Evolutionary conservation across 2,888 invertebrate species (phyloP).

Genomic region (Catotricha subobsoleta): DNA sequence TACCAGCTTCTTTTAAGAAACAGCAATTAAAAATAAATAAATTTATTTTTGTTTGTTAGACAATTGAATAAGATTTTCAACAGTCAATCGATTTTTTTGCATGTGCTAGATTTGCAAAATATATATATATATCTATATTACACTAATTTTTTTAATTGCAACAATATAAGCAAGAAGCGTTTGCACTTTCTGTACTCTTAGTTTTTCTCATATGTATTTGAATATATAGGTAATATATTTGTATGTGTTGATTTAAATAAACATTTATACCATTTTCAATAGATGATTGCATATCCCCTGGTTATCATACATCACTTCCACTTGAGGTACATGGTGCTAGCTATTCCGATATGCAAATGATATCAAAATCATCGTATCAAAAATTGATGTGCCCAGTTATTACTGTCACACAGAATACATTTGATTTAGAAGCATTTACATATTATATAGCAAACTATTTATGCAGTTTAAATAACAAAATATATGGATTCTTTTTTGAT

Average conservation of each 20-base stretch:
- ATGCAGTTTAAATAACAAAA: constrained; percentile 29
- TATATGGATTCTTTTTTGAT: constrained; percentile 29
- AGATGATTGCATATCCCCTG: constrained; percentile 31
- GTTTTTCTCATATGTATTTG: no score
- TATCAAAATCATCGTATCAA: constrained; percentile 27
- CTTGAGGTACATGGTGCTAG: constrained; percentile 30
- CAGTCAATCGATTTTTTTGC: no score
- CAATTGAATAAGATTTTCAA: no score
- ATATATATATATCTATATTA: no score
- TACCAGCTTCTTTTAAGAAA: no score
- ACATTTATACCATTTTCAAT: constrained; percentile 1
- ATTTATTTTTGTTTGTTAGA: no score
- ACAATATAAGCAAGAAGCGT: no score
- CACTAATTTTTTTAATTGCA: no score
- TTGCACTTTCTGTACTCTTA: no score
- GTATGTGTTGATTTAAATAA: not conserved
- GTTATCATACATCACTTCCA: constrained; percentile 28
- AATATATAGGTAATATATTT: no score
- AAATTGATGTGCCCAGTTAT: constrained; percentile 25
- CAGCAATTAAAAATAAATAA: no score
- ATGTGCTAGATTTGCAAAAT: no score
- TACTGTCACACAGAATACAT: constrained; percentile 28
- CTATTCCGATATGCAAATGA: constrained; percentile 31
- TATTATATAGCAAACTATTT: constrained; percentile 28
- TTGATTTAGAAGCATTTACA: constrained; percentile 28